These are phyloP conservation scores for Grus americana DNA, from an alignment of 2,113 vertebrate genomes.

Conservation along the genomic window DNA sequence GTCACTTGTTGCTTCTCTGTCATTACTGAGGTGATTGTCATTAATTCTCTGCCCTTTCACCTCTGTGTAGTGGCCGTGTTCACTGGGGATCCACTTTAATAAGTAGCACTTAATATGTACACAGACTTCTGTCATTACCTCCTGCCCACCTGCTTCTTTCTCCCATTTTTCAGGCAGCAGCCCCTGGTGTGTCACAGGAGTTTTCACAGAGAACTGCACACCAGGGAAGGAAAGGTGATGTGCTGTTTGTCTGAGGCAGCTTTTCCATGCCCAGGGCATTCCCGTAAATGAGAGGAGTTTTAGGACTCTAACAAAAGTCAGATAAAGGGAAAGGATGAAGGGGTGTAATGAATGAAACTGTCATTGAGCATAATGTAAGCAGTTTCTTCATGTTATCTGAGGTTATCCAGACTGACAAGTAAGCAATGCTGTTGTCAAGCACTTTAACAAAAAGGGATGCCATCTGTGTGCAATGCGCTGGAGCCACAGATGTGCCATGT, in stretches of 20 bases:
- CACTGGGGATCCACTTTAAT: neutral
- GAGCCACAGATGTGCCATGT: neutral
- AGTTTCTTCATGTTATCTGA: constrained; percentile 23
- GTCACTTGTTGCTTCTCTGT: neutral
- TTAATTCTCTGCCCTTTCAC: neutral
- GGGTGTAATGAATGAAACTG: constrained; percentile 48
- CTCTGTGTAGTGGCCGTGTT: neutral
- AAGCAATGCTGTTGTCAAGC: constrained; percentile 51
- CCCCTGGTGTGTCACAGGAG: neutral
- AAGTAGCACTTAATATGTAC: neutral
- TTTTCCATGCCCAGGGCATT: constrained; percentile 29
- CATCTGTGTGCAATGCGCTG: neutral
- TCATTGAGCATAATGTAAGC: constrained; percentile 36
- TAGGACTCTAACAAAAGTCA: constrained; percentile 27
- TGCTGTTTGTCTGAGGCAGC: neutral
- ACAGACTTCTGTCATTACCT: neutral
- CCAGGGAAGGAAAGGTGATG: neutral
- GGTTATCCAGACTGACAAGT: constrained; percentile 48
- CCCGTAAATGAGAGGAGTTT: constrained; percentile 9
- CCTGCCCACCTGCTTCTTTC: neutral
- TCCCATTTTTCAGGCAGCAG: neutral
- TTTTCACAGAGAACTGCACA: neutral
- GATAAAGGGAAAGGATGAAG: constrained; percentile 36
- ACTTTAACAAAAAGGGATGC: constrained; percentile 46
- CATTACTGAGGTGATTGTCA: neutral